phyloP scores from a whole-genome alignment of 2,888 invertebrate species.

The Lepas anatifera region DNA sequence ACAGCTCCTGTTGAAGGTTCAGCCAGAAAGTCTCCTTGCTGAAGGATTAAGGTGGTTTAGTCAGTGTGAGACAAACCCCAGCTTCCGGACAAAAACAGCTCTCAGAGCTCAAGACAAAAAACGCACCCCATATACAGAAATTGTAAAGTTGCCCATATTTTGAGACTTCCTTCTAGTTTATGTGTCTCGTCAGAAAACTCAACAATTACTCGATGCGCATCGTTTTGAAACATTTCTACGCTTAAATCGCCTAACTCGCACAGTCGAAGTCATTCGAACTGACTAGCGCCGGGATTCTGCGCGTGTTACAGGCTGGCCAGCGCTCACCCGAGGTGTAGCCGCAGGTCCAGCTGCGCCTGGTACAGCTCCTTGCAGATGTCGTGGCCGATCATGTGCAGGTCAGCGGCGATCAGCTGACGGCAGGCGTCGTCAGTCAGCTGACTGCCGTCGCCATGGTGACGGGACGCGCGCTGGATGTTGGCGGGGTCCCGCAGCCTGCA shows the following conservation, averaged over 20 bases:
- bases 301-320: too few species aligned
- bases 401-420: constrained; percentile 47
- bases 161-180: too few species aligned
- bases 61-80: neutral
- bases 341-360: constrained; percentile 65
- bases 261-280: too few species aligned
- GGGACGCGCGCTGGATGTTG: constrained; percentile 47
- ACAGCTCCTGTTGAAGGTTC: constrained; percentile 58
- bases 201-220: too few species aligned
- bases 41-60: too few species aligned
- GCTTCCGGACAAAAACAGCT: neutral
- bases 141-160: too few species aligned
- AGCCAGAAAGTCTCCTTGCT: constrained; percentile 63
- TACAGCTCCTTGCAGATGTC: constrained; percentile 72
- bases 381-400: constrained; percentile 63
- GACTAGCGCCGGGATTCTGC: too few species aligned
- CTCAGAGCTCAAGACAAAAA: neutral
- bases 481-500: constrained; percentile 51
- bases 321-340: constrained; percentile 53
- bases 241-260: too few species aligned
- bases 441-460: constrained; percentile 61
- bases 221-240: too few species aligned
- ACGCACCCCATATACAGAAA: too few species aligned
- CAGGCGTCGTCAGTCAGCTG: constrained; percentile 53
- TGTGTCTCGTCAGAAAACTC: too few species aligned